Evolutionary conservation across 2,797 vertebrate genomes (phyloP).

Genomic region (Triplophysa bombifrons): DNA sequence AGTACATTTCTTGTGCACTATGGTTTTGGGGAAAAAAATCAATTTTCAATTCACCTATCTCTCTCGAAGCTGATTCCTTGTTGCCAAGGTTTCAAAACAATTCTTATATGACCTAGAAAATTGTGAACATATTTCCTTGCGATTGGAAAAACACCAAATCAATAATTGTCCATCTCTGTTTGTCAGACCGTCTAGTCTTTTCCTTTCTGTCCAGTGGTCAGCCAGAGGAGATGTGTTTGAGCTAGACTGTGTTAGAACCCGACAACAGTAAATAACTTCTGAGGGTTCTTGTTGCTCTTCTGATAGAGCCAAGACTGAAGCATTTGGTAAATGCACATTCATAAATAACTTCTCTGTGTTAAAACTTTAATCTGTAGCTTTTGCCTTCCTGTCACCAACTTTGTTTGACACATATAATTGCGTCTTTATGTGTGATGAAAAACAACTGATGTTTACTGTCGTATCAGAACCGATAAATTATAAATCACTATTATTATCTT

Average conservation of each 20-base stretch:
- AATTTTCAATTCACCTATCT: neutral
- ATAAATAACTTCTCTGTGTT: neutral
- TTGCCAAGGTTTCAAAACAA: neutral
- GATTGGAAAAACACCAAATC: neutral
- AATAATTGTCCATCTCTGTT: neutral
- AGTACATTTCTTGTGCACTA: neutral
- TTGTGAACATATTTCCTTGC: neutral
- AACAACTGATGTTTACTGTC: too few relatives aligned
- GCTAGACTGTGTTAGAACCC: too few relatives aligned
- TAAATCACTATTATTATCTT: too few relatives aligned
- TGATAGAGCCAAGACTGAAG: neutral
- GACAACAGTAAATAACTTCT: too few relatives aligned
- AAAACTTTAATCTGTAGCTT: too few relatives aligned
- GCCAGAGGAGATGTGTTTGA: neutral
- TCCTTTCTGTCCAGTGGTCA: neutral
- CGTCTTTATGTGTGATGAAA: too few relatives aligned
- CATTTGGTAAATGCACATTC: neutral
- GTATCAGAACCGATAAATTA: too few relatives aligned
- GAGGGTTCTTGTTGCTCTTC: neutral
- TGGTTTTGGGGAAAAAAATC: neutral
- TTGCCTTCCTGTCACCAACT: too few relatives aligned
- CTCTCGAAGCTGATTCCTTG: neutral
- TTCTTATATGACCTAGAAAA: slow-evolving; percentile 1
- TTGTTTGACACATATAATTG: too few relatives aligned
- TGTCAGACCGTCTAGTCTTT: neutral